Base-by-base conservation (phyloP, 2,888 invertebrate species). In the Thelaira solivaga region DNA sequence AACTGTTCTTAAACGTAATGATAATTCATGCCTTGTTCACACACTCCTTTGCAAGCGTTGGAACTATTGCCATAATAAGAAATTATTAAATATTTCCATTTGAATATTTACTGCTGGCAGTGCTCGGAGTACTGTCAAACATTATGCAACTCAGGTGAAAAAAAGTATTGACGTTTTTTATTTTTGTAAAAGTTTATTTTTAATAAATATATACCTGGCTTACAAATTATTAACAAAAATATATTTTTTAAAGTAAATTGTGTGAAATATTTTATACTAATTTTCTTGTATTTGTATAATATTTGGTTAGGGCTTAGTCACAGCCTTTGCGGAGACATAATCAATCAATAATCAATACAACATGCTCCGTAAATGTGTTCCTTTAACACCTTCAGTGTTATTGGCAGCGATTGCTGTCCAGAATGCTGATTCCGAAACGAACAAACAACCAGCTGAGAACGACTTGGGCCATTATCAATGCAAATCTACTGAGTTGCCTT, bases 401-500 rank as follows among this genome's bases (percentile, higher is more conserved):
- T 31, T 83, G 6, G 86, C 84, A 51, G 88, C 86, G 4, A 84
- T 83, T 4, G 85, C 83, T 13, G 82, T 86, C 2, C 79, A 81
- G 49, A 80, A 79, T 31, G 45, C 68, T 34, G 59, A 45, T 10
- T 34, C 64, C 13, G 74, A 78, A n/a, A 1, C 80, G 8, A 36
- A 22, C 7, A 53, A 59, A 13, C 65, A 62, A 5, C 11, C 41
- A 10, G 7, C 81, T 2, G 6, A 10, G 2, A 76, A 82, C 10
- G 82, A 82, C 1, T 36, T 72, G n/a, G 64, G 67, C 0, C 83
- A 83, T 41, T 86, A 81, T 57, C 83, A 84, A 3, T 86, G 88
- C 67, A 86, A 83, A 59, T 86, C 89, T 2, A 85, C 84, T 7
- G 89, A 89, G 1, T 73, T 89, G 57, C 89, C 89, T 2, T 67